phyloP scores from a whole-genome alignment of 2,797 vertebrate species.

The Chrysocyon brachyurus region DNA sequence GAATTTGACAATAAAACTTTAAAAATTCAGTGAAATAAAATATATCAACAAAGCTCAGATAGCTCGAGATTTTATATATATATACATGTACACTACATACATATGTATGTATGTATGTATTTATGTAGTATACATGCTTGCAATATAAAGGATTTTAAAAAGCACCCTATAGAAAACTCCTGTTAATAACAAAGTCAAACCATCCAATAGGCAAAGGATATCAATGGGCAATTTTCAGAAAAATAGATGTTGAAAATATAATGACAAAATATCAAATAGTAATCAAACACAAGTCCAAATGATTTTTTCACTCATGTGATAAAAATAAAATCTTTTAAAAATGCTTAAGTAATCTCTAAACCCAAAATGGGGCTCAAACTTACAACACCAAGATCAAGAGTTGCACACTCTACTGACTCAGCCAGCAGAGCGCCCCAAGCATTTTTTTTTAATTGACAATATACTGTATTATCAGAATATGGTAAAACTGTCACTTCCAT shows the following conservation, averaged over 20 bases:
- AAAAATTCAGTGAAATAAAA: slow-evolving; percentile 16
- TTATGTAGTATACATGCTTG: not conserved
- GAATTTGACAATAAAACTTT: not conserved
- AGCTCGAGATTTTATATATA: not conserved
- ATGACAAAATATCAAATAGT: not conserved
- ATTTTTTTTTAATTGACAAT: not conserved
- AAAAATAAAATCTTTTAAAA: not conserved
- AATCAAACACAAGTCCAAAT: not conserved
- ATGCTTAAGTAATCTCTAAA: not conserved
- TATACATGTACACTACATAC: not conserved
- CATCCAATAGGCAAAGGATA: not conserved
- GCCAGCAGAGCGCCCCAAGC: not conserved
- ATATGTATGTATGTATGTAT: not conserved
- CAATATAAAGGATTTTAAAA: not conserved
- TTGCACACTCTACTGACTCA: not conserved
- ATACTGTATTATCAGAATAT: not conserved
- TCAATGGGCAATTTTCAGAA: not conserved
- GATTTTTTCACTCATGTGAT: not conserved
- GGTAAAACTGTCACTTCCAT: not conserved
- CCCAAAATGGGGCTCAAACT: not conserved
- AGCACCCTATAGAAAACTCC: not conserved
- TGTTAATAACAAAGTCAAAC: not conserved
- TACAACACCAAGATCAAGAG: not conserved
- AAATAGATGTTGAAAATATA: not conserved
- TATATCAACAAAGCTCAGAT: not conserved